These are phyloP conservation scores for Steinernema khuongi DNA, from an alignment of 1,140 invertebrate genomes.

Conservation along the genomic window DNA sequence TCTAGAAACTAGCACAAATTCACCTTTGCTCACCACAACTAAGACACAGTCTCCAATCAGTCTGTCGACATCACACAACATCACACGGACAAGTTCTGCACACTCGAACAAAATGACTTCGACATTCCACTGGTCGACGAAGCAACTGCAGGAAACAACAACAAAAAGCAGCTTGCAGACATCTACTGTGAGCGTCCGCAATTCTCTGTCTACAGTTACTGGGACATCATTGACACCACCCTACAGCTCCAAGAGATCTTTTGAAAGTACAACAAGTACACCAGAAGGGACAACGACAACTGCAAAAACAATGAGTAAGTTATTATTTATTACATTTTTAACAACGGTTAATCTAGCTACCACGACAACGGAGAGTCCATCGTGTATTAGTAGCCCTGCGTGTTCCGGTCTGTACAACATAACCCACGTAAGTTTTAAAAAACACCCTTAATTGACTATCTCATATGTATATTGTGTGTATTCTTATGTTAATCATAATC, in stretches of 20 bases:
- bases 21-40: not conserved
- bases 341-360: conserved; percentile 1
- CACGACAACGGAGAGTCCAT: not conserved
- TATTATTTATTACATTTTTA: not conserved
- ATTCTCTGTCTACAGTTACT: no score
- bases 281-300: not conserved
- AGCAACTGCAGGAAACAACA: no score
- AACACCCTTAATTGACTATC: no score
- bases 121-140: no score
- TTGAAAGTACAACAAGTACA: not conserved
- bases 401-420: not conserved
- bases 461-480: no score
- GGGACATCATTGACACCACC: no score
- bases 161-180: no score
- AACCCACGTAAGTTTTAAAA: not conserved
- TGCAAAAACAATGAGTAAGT: not conserved
- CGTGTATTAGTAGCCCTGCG: not conserved
- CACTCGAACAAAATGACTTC: no score
- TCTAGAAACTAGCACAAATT: not conserved
- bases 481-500: no score
- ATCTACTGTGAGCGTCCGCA: no score
- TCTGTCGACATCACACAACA: not conserved
- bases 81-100: no score
- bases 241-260: no score
- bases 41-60: not conserved